Evolutionary conservation across 1,140 invertebrate genomes (phyloP).

Genomic region (Platorchestia sp.): DNA sequence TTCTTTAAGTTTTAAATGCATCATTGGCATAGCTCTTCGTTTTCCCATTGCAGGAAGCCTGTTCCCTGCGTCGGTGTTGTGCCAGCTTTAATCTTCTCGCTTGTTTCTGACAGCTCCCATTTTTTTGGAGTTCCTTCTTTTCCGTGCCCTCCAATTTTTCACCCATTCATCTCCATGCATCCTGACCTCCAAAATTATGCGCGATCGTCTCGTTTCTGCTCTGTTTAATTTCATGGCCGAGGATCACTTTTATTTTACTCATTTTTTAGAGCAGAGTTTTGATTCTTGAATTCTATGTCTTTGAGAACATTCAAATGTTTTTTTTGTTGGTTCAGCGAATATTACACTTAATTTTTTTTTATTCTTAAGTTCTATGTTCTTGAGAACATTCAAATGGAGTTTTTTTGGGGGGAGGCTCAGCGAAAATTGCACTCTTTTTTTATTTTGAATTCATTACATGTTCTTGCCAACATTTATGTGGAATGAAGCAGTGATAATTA

Average conservation of each 20-base stretch:
- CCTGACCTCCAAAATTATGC: not conserved
- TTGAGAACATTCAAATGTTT: not conserved
- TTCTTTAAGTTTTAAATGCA: not conserved
- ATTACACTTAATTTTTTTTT: not conserved
- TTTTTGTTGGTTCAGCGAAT: not conserved
- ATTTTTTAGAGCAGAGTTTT: not conserved
- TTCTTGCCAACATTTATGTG: not conserved
- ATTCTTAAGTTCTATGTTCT: not conserved
- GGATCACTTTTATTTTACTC: not conserved
- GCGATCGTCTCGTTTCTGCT: not conserved
- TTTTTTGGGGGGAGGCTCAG: not conserved
- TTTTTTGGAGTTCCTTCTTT: not conserved
- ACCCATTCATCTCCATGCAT: not conserved
- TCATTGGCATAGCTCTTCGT: not conserved
- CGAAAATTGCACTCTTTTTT: no score
- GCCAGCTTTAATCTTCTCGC: not conserved
- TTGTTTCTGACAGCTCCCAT: not conserved
- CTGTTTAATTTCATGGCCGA: not conserved
- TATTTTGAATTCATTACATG: not conserved
- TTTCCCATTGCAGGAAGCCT: not conserved
- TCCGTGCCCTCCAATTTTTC: not conserved
- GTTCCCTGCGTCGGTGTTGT: not conserved
- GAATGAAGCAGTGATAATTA: no score
- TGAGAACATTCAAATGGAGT: not conserved
- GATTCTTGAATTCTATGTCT: not conserved